Evolutionary conservation across 64 coral and sea anemone species (phyloP).

Genomic region (Dendronephthya gigantea): DNA sequence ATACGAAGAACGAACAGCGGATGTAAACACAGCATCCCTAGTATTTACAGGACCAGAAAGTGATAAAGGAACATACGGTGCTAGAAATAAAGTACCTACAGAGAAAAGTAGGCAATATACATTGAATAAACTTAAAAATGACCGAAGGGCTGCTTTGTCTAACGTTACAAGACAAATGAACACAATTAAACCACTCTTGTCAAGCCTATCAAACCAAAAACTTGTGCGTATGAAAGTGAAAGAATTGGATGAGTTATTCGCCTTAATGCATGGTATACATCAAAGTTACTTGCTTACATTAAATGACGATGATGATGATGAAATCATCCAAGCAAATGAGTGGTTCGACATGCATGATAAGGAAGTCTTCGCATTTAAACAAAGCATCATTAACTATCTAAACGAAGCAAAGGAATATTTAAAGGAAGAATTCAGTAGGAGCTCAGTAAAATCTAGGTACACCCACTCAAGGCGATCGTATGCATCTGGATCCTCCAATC

Average conservation of each 20-base stretch:
- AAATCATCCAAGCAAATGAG: constrained; percentile 22
- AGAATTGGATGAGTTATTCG: constrained; percentile 38
- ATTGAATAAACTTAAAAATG: constrained; percentile 34
- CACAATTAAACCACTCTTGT: constrained; percentile 34
- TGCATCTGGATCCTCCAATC: background rate
- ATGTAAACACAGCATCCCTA: too few relatives aligned
- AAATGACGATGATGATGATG: constrained; percentile 22
- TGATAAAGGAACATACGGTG: too few relatives aligned
- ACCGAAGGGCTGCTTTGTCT: constrained; percentile 37
- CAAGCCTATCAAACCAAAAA: constrained; percentile 36
- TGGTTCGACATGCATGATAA: constrained; percentile 46
- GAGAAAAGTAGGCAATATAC: constrained; percentile 50
- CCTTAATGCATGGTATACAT: constrained; percentile 31
- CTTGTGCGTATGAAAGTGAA: constrained; percentile 35
- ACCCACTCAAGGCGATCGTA: constrained; percentile 3
- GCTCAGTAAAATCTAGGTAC: constrained; percentile 1
- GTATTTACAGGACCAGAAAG: too few relatives aligned
- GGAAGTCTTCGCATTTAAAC: constrained; percentile 43
- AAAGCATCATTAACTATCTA: constrained; percentile 40
- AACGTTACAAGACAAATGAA: constrained; percentile 56
- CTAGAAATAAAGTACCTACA: constrained; percentile 44
- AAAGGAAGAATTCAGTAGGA: background rate
- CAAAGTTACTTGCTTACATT: constrained; percentile 21
- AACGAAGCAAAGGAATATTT: constrained; percentile 28
- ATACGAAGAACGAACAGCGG: too few relatives aligned